phyloP scores from a whole-genome alignment of 2,888 invertebrate genomes.

The Trichopoda pennipes region DNA sequence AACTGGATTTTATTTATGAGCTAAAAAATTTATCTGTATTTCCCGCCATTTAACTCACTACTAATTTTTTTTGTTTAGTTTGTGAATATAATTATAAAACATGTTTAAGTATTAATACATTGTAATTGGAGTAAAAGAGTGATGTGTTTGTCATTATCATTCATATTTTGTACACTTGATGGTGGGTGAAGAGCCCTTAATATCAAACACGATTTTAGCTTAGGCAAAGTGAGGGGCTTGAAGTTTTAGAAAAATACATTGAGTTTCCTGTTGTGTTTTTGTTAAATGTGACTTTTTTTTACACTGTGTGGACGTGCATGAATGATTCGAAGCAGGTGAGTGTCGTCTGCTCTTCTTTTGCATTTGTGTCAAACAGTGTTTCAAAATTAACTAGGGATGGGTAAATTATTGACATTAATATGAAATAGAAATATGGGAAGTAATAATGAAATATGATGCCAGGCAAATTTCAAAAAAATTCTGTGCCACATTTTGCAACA shows the following conservation, averaged over 20 bases:
- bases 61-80: background rate
- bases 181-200: background rate
- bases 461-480: too few relatives aligned
- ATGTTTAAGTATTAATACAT: constrained; percentile 14
- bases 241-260: constrained; percentile 6
- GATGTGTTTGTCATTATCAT: constrained; percentile 2
- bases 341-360: constrained; percentile 2
- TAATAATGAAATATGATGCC: too few relatives aligned
- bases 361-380: background rate
- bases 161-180: background rate
- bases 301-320: constrained; percentile 31
- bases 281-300: constrained; percentile 10
- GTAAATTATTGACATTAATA: too few relatives aligned
- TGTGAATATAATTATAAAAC: background rate
- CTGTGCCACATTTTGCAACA: too few relatives aligned
- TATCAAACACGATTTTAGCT: background rate
- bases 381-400: too few relatives aligned
- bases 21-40: background rate
- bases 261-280: constrained; percentile 44
- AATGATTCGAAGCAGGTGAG: constrained; percentile 39
- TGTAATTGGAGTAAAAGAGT: constrained; percentile 51
- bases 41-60: background rate
- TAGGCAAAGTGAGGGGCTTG: constrained; percentile 8
- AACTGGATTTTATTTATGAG: constrained; percentile 12
- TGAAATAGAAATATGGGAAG: too few relatives aligned